Evolutionary conservation across 2,113 vertebrate species (phyloP), one percentile per base, ranked within the genome.

Genomic region (Ibidorhyncha struthersii): DNA sequence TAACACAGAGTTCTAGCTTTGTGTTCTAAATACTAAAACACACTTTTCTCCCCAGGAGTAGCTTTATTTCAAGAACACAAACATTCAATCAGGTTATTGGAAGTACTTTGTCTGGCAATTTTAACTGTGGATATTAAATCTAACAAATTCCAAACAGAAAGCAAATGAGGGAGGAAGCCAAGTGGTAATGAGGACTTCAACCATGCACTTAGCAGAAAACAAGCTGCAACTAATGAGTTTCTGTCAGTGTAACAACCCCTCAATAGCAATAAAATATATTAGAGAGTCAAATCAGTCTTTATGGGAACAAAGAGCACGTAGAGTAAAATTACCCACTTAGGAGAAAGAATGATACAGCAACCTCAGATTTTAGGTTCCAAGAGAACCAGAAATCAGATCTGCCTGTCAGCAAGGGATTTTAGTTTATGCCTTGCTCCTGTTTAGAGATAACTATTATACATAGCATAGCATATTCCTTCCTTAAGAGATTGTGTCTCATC

Each of bases 211-310:
- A 95, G 79, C 65, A 95, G 72, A 94, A 95, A 96, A 95, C 95
- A 96, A 95, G 77, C 77, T 95, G 89, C 93, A 95, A 89, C 91
- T 95, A 96, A 95, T 72, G 94, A 95, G 91, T 87, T 95, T 94
- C 86, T 96, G 94, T 97, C 94, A 91, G 73, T 49, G 61, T 25
- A 95, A 95, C 72, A 95, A 89, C 73, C 61, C 36, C 86, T 85
- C 65, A 81, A 72, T 5, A 95, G 92, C 91, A 94, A 73, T 91
- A 89, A 96, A 94, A 95, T 34, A 40, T 72, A 96, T 86, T 52
- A 67, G 72, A 92, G 89, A 89, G 53, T 93, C 90, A 88, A 96
- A 96, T 91, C 89, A 69, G 82, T n/a, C 63, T 76, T 95, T 72
- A 78, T 61, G 73, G 70, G 62, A 65, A 84, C 10, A 40, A 73